Evolutionary conservation across 1,140 invertebrate genomes (phyloP).

Genomic region (Schmidtea mediterranea): DNA sequence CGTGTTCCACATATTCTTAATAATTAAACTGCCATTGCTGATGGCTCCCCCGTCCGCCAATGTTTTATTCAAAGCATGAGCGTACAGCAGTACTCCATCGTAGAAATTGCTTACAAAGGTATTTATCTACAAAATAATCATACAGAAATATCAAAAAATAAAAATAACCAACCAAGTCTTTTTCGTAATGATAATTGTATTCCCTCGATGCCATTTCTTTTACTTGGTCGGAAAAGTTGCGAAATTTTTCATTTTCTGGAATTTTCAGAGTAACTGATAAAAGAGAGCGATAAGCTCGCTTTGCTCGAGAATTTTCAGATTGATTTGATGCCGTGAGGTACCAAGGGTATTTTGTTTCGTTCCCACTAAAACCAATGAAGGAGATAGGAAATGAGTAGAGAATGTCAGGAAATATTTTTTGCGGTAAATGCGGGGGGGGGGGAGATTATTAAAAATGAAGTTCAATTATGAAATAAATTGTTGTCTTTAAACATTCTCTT

Average conservation of each 20-base stretch:
- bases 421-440: too few species aligned
- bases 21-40: slow-evolving; percentile 44
- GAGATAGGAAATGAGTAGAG: too few species aligned
- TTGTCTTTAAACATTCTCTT: too few species aligned
- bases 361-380: not conserved
- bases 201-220: slow-evolving; percentile 45
- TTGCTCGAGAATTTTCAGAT: slow-evolving; percentile 44
- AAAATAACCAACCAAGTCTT: slow-evolving; percentile 19
- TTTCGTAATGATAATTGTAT: slow-evolving; percentile 37
- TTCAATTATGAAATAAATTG: too few species aligned
- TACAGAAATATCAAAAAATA: too few species aligned
- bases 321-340: not conserved
- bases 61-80: slow-evolving; percentile 63
- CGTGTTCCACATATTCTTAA: slow-evolving; percentile 52
- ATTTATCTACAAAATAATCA: slow-evolving; percentile 24
- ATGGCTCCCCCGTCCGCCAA: slow-evolving; percentile 44
- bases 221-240: slow-evolving; percentile 43
- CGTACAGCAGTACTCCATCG: slow-evolving; percentile 66
- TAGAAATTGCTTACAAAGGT: slow-evolving; percentile 70
- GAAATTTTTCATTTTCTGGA: slow-evolving; percentile 34
- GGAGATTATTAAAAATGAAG: too few species aligned
- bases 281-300: slow-evolving; percentile 57
- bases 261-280: slow-evolving; percentile 60
- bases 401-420: too few species aligned
- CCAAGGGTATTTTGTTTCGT: not conserved